Evolutionary conservation across 64 coral and sea anemone genomes (phyloP).

Genomic region (Stichodactyla mertensii): DNA sequence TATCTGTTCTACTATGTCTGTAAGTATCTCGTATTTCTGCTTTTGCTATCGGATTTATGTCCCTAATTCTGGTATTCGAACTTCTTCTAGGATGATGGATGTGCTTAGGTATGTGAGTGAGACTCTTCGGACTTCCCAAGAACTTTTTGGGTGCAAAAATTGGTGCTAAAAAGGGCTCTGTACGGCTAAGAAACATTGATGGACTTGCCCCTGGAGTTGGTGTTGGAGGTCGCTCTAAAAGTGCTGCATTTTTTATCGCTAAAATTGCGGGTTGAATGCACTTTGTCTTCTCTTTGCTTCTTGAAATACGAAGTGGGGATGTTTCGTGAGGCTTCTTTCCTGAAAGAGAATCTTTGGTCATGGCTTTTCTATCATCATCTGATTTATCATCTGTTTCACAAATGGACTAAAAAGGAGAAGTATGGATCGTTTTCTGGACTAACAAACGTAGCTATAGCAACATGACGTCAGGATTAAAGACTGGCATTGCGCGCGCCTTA

Average conservation of each 20-base stretch:
- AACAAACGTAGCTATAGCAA: slow-evolving; percentile 16
- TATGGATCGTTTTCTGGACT: neutral
- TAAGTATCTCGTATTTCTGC: slow-evolving; percentile 22
- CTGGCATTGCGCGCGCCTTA: neutral
- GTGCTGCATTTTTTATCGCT: slow-evolving; percentile 16
- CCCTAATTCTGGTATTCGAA: slow-evolving; percentile 8
- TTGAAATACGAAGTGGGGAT: no score
- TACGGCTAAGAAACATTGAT: neutral
- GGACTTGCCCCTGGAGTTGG: slow-evolving; percentile 31
- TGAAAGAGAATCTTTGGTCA: slow-evolving; percentile 21
- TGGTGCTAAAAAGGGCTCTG: slow-evolving; percentile 15
- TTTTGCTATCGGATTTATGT: slow-evolving; percentile 23
- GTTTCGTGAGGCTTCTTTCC: slow-evolving; percentile 13
- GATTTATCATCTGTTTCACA: neutral
- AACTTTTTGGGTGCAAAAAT: slow-evolving; percentile 16
- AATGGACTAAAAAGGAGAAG: neutral
- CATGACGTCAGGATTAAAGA: slow-evolving; percentile 22
- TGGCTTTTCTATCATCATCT: neutral
- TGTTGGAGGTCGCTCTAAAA: slow-evolving; percentile 22
- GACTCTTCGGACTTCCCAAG: neutral
- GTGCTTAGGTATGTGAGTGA: slow-evolving; percentile 1
- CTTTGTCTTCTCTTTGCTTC: neutral
- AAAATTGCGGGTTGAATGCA: slow-evolving; percentile 33
- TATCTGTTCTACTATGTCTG: slow-evolving; percentile 1
- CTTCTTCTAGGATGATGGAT: neutral